These are phyloP conservation scores for Melospiza georgiana DNA, from an alignment of 2,113 vertebrate genomes.

Conservation along the genomic window DNA sequence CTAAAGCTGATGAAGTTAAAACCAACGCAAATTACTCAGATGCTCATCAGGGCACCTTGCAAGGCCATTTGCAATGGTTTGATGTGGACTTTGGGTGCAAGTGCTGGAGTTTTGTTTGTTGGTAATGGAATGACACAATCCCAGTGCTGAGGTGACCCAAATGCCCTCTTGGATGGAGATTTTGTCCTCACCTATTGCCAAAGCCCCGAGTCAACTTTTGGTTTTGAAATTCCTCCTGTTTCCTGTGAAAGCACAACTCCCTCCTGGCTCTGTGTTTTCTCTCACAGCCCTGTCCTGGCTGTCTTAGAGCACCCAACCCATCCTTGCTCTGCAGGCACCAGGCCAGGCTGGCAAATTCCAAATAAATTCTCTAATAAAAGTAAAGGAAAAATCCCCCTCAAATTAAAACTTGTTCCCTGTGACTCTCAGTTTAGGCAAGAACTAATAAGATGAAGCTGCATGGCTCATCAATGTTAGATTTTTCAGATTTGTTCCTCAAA, in stretches of 20 bases:
- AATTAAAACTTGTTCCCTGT: neutral
- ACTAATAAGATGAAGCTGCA: neutral
- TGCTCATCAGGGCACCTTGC: neutral
- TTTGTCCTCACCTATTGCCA: neutral
- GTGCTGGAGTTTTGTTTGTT: rapidly evolving
- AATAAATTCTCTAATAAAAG: neutral
- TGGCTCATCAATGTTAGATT: neutral
- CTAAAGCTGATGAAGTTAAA: neutral
- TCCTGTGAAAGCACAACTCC: neutral
- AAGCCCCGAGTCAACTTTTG: neutral
- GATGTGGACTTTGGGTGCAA: neutral
- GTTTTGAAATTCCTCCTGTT: neutral
- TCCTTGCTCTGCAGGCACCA: neutral
- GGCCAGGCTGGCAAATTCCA: neutral
- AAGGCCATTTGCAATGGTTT: neutral
- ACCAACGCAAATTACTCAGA: rapidly evolving
- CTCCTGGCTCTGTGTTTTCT: neutral
- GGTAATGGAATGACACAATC: neutral
- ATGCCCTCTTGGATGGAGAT: neutral
- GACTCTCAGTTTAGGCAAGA: neutral
- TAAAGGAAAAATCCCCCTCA: neutral
- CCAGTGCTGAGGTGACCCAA: neutral
- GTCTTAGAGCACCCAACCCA: rapidly evolving
- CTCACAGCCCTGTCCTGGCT: neutral
- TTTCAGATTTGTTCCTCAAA: neutral